Evolutionary conservation across 2,888 invertebrate genomes (phyloP).

Genomic region (Dromius quadrimaculatus): DNA sequence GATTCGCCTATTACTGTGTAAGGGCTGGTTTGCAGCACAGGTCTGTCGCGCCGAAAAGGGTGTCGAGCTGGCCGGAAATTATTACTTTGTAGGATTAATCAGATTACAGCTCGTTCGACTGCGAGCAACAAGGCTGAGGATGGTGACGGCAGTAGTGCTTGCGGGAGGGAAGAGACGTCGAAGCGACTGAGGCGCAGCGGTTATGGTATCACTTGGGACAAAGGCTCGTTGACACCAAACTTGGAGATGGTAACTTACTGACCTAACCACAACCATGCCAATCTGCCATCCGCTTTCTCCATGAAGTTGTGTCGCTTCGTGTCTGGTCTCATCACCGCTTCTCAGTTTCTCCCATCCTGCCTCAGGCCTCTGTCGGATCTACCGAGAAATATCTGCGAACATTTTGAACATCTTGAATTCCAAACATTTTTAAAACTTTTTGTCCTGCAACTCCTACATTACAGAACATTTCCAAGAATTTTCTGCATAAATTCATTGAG

Average conservation of each 20-base stretch:
- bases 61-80: conserved; percentile 63
- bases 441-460: conserved; percentile 28
- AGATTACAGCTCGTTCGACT: conserved; percentile 63
- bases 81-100: conserved; percentile 64
- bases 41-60: conserved; percentile 54
- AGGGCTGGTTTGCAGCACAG: conserved; percentile 26
- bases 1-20: conserved; percentile 38
- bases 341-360: conserved; percentile 20
- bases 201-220: conserved; percentile 38
- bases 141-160: too few relatives aligned
- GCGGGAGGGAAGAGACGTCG: too few relatives aligned
- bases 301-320: conserved; percentile 33
- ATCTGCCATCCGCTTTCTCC: background rate
- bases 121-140: conserved; percentile 53
- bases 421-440: conserved; percentile 38
- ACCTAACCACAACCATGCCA: background rate
- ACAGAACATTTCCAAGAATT: conserved; percentile 23
- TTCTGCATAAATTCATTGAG: conserved; percentile 49
- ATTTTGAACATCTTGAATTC: conserved; percentile 19
- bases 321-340: conserved; percentile 13
- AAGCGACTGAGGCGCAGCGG: conserved; percentile 10
- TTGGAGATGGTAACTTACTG: background rate
- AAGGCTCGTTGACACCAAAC: conserved; percentile 30
- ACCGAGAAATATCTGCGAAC: conserved; percentile 20
- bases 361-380: conserved; percentile 11